Conservation (phyloP, 2,113 vertebrate species). For the Hemicordylus capensis region DNA sequence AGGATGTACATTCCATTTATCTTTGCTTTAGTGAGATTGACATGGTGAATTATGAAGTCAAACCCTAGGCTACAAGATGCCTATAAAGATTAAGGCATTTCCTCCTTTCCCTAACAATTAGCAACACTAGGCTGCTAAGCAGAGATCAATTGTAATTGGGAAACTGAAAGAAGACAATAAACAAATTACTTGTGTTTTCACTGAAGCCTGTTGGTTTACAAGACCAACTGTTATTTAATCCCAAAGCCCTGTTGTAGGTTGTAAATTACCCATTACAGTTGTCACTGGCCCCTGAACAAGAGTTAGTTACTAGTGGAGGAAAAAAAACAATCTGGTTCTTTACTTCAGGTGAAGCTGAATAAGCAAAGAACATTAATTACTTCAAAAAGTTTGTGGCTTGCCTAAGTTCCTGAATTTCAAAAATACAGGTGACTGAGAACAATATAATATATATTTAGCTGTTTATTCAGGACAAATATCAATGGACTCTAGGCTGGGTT, state of each 20-base stretch:
- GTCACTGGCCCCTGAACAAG: constrained; percentile 65
- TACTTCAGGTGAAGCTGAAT: constrained; percentile 50
- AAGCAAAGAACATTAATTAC: constrained; percentile 22
- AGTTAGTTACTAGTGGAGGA: constrained; percentile 59
- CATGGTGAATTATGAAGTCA: constrained; percentile 65
- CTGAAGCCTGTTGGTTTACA: constrained; percentile 72
- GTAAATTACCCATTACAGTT: constrained; percentile 79
- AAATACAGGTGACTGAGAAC: background rate
- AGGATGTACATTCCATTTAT: constrained; percentile 60
- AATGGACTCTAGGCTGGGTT: background rate
- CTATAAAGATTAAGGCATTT: constrained; percentile 75
- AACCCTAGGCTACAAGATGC: constrained; percentile 69
- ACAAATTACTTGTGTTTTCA: constrained; percentile 82
- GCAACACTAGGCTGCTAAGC: constrained; percentile 61
- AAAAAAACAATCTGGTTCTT: constrained; percentile 47
- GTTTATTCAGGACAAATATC: background rate
- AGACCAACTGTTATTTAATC: constrained; percentile 76
- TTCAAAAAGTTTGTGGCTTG: background rate
- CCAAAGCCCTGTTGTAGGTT: constrained; percentile 67
- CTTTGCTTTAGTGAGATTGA: constrained; percentile 66
- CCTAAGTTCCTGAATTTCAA: background rate
- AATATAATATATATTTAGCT: background rate
- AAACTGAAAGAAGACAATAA: constrained; percentile 78
- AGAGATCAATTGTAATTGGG: constrained; percentile 74
- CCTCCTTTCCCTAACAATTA: constrained; percentile 72